Base-by-base conservation (phyloP, 2,113 vertebrate species). In the Syngnathus scovelli region DNA sequence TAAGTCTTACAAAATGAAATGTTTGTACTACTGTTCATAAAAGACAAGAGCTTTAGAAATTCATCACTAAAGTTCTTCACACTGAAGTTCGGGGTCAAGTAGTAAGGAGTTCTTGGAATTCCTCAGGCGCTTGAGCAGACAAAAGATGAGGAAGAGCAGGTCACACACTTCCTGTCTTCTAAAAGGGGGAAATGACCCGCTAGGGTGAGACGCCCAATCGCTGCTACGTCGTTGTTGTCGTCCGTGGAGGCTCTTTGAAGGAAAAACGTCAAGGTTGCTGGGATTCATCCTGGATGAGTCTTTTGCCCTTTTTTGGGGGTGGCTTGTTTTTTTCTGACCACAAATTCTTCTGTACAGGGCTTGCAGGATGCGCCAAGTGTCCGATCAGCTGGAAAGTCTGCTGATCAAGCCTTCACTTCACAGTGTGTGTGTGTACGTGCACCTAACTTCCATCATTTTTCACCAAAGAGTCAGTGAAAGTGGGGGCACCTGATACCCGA, bases 181-280 rank as follows among this genome's bases (percentile, higher is more conserved):
- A 44, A 63, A 37, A 36, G 38, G 48, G 77, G 81, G 74, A 87
- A 74, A 68, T 68, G 54, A 75, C 72, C 67, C 46, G 38, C 41
- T 48, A 33, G 33, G 69, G 65, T 69, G 43, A 68, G 54, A 66
- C 61, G 37, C 38, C 66, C 59, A 61, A 68, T 68, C 74, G 61
- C 48, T 58, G 37, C 41, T 67, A 58, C 63, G 27, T 9, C 27
- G 27, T 3, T 33, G 27, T 33, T 39, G 59, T 77, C 63, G 66
- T 62, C 60, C 9, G n/a, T 60, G 43, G 12, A 33, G 27, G 27
- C 51, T 69, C 51, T n/a, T 60, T 71, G 59, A 23, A 76, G 74
- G 73, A 85, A 84, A 64, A 13, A 2, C 37, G 33, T 72, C 55
- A 59, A 67, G 13, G 11, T 33, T 33, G 61, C 4, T 46, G 64